phyloP scores from a whole-genome alignment of 92 coral and sea anemone genomes.

The Zoanthus solanderi region DNA sequence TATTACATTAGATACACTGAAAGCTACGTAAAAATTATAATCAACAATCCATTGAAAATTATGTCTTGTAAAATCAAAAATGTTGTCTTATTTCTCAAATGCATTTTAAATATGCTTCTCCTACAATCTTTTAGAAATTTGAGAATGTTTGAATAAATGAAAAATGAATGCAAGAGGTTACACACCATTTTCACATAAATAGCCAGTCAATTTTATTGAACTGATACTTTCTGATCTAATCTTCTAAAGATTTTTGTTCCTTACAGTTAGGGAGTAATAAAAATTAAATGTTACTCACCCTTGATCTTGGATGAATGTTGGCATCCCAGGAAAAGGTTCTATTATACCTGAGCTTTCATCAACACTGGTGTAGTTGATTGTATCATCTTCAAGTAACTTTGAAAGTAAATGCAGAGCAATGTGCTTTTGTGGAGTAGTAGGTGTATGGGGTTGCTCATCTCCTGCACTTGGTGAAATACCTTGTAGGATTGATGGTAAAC shows the following conservation, averaged over 20 bases:
- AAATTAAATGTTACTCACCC: slow-evolving; percentile 21
- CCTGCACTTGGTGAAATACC: slow-evolving; percentile 24
- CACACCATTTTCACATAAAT: too few relatives aligned
- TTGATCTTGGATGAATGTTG: slow-evolving; percentile 40
- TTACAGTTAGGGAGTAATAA: neutral
- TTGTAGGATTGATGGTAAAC: slow-evolving; percentile 31
- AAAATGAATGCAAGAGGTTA: too few relatives aligned
- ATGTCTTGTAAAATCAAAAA: too few relatives aligned
- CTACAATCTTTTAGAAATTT: too few relatives aligned
- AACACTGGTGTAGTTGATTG: slow-evolving; percentile 84
- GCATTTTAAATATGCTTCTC: too few relatives aligned
- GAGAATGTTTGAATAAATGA: too few relatives aligned
- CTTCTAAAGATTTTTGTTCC: neutral
- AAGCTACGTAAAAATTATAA: too few relatives aligned
- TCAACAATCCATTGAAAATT: too few relatives aligned
- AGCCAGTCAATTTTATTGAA: slow-evolving; percentile 38
- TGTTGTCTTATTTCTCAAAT: too few relatives aligned
- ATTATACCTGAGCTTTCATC: slow-evolving; percentile 73
- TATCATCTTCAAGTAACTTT: slow-evolving; percentile 97
- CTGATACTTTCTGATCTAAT: slow-evolving; percentile 18
- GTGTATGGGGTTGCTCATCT: slow-evolving; percentile 59
- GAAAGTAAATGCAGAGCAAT: slow-evolving; percentile 96
- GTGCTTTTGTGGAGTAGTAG: slow-evolving; percentile 88
- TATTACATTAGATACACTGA: too few relatives aligned
- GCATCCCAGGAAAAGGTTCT: slow-evolving; percentile 76